phyloP scores from a whole-genome alignment of 2,113 vertebrate species.

The Alligator sinensis region DNA sequence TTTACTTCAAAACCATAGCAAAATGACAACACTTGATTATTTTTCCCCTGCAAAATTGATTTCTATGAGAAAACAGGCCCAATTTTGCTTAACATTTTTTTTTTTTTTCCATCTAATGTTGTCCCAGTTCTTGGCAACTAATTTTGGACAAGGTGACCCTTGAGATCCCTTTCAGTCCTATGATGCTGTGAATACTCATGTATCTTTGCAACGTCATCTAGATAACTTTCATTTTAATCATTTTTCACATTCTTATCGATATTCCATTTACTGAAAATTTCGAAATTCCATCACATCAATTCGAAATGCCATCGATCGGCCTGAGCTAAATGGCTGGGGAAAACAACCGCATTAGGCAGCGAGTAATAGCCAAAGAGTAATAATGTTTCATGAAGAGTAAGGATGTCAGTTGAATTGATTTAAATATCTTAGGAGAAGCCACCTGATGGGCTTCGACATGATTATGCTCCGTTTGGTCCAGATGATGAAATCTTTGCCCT shows the following conservation, averaged over 20 bases:
- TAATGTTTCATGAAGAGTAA: not conserved
- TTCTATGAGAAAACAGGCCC: not conserved
- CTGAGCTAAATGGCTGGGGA: too few relatives aligned
- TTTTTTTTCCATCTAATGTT: conserved; percentile 48
- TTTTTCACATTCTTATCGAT: not conserved
- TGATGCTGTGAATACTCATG: not conserved
- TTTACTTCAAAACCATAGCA: not conserved
- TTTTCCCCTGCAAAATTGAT: conserved; percentile 8
- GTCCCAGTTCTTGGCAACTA: conserved; percentile 15
- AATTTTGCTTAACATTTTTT: too few relatives aligned
- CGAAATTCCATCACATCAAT: not conserved
- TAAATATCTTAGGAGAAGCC: not conserved
- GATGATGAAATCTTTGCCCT: conserved; percentile 8
- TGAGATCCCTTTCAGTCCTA: not conserved
- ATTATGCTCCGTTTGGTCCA: conserved; percentile 24
- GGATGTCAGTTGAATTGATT: not conserved
- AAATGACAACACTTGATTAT: not conserved
- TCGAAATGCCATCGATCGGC: not conserved
- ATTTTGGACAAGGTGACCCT: too few relatives aligned
- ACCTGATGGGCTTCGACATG: conserved; percentile 7
- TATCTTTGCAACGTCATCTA: not conserved
- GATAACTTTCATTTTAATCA: too few relatives aligned
- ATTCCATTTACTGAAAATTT: not conserved
- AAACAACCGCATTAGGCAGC: not conserved
- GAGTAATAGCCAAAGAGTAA: not conserved